Percentiles rank a stretch among this genome's conserved stretches.
These are phyloP conservation scores for Vireo griseus DNA, from an alignment of 2,797 vertebrate species.

Conservation along the genomic window DNA sequence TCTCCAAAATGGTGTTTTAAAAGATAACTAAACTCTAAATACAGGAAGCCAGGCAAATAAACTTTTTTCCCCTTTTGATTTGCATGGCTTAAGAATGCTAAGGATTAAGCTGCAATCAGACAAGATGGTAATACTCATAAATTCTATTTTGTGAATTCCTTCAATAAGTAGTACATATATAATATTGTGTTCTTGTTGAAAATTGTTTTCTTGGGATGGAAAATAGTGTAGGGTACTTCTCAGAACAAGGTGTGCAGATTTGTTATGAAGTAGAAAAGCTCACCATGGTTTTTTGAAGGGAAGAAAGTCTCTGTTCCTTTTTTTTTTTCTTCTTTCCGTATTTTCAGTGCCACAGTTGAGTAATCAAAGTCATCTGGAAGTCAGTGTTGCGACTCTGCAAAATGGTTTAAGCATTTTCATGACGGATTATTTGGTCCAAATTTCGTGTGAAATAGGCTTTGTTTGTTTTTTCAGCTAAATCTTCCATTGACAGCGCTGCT, in stretches of 20 bases:
- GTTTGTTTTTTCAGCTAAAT: neutral
- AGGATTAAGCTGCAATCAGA: neutral
- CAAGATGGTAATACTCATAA: neutral
- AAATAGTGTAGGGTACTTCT: accelerated
- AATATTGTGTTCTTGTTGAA: neutral
- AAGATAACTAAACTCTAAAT: neutral
- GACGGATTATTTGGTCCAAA: neutral
- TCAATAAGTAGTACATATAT: neutral
- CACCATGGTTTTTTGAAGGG: neutral
- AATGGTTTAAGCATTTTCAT: neutral
- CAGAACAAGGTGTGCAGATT: neutral
- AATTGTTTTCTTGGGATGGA: neutral
- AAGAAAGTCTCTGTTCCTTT: neutral
- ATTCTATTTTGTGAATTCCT: neutral
- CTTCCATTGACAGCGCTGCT: neutral
- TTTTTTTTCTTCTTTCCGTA: neutral
- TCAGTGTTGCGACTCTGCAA: neutral
- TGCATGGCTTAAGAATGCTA: neutral
- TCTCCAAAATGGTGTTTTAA: neutral
- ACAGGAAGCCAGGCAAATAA: neutral
- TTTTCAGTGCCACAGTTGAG: neutral
- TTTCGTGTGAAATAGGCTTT: neutral
- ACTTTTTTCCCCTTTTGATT: neutral
- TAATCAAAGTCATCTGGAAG: neutral
- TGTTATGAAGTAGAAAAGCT: neutral